Conservation (phyloP, 2,797 vertebrate genomes). For the Remorina albescens region DNA sequence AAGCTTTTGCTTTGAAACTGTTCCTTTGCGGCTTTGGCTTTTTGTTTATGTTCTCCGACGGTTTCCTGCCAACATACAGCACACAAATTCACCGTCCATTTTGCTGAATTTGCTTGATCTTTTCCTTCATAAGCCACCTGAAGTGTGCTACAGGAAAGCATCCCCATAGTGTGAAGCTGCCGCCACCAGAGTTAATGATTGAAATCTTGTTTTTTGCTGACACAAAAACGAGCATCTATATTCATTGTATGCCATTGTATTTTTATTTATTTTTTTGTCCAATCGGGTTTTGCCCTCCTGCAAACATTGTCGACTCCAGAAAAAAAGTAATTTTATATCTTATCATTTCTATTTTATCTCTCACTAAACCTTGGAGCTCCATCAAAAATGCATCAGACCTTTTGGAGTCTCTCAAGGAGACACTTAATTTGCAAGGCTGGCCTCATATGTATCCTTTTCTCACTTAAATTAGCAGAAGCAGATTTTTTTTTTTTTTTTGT, state of each 20-base stretch:
- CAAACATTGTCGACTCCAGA: not conserved
- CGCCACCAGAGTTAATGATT: not conserved
- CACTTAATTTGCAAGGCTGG: not conserved
- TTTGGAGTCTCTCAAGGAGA: conserved; percentile 15
- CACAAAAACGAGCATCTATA: not conserved
- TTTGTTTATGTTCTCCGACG: conserved; percentile 35
- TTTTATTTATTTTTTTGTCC: not conserved
- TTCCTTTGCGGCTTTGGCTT: conserved; percentile 29
- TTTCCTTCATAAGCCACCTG: not conserved
- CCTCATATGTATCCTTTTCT: not conserved
- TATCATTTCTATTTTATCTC: not conserved
- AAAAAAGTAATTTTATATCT: too few relatives aligned
- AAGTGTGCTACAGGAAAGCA: conserved; percentile 6
- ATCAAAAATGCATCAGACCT: not conserved
- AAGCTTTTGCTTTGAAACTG: conserved; percentile 29
- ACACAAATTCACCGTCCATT: conserved; percentile 15
- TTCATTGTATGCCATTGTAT: not conserved
- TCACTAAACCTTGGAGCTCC: not conserved
- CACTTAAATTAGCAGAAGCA: too few relatives aligned
- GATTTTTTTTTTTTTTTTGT: too few relatives aligned
- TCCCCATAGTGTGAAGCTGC: not conserved
- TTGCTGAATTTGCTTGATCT: conserved; percentile 25
- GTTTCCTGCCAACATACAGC: conserved; percentile 9
- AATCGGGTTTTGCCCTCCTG: not conserved
- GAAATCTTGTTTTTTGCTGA: not conserved